Evolutionary conservation across 92 coral and sea anemone genomes (phyloP).

Genomic region (Umimayanthus chanpuru): DNA sequence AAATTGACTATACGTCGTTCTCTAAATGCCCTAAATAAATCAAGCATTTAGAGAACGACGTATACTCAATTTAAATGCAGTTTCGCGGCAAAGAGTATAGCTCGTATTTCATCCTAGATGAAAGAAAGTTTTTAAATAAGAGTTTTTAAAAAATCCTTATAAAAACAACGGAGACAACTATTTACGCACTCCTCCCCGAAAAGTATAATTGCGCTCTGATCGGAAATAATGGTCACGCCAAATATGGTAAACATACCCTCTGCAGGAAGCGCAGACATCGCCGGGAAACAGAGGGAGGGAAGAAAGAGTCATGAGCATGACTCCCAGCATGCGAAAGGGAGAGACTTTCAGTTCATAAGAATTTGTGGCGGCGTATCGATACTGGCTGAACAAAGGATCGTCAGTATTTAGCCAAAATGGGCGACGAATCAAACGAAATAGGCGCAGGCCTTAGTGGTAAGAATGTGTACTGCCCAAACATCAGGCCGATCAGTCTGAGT

Average conservation of each 20-base stretch:
- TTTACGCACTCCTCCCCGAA: not conserved
- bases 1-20: too few relatives aligned
- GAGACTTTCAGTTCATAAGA: conserved; percentile 16
- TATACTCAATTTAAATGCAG: too few relatives aligned
- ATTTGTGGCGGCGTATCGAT: not conserved
- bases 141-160: too few relatives aligned
- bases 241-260: conserved; percentile 39
- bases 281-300: conserved; percentile 29
- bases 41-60: too few relatives aligned
- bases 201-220: not conserved
- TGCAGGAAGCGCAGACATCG: conserved; percentile 35
- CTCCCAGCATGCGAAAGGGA: conserved; percentile 12
- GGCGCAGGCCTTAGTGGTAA: conserved; percentile 74
- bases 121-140: too few relatives aligned
- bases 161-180: not conserved
- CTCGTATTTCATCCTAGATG: too few relatives aligned
- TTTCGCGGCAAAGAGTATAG: too few relatives aligned
- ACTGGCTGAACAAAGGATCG: conserved; percentile 26
- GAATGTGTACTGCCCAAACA: conserved; percentile 6
- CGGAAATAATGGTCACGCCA: conserved; percentile 41
- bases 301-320: conserved; percentile 11
- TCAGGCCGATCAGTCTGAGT: not conserved
- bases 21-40: too few relatives aligned
- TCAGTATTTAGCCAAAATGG: conserved; percentile 56
- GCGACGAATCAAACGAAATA: conserved; percentile 72